These are phyloP conservation scores for Epistrophe grossulariae DNA, from an alignment of 2,888 invertebrate species.

Conservation along the genomic window DNA sequence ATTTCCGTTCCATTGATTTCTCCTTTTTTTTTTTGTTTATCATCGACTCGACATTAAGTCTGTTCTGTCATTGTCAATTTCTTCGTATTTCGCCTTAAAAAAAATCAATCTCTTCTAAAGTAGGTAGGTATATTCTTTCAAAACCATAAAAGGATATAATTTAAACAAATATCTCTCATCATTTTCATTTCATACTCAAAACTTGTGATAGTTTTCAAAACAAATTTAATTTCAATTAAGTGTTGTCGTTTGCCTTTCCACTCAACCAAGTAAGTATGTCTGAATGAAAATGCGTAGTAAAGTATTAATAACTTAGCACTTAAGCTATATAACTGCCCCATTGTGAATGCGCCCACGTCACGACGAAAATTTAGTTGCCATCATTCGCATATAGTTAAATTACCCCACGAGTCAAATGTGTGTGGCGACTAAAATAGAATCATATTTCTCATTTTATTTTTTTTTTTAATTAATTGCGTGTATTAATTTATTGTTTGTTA, in stretches of 20 bases:
- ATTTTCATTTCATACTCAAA: neutral
- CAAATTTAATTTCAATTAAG: neutral
- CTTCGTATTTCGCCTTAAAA: too few species aligned
- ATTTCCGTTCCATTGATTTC: too few species aligned
- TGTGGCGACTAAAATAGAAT: conserved; percentile 32
- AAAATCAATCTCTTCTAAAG: too few species aligned
- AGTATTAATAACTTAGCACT: conserved; percentile 18
- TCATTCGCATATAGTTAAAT: neutral
- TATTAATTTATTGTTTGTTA: conserved; percentile 20
- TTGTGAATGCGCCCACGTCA: conserved; percentile 43
- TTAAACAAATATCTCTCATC: neutral
- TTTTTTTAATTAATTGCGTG: conserved; percentile 23
- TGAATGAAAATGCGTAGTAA: conserved; percentile 65
- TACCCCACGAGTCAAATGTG: conserved; percentile 13
- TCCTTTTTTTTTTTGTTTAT: too few species aligned
- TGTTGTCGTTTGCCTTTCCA: conserved; percentile 18
- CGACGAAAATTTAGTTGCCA: conserved; percentile 4
- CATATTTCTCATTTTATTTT: conserved; percentile 5
- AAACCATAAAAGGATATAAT: too few species aligned
- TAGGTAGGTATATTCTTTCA: too few species aligned
- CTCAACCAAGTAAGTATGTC: conserved; percentile 13
- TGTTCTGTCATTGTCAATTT: too few species aligned
- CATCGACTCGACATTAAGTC: too few species aligned
- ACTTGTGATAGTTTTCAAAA: neutral
- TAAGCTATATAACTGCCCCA: conserved; percentile 11